Evolutionary conservation across 2,888 invertebrate species (phyloP).

Genomic region (Aleiodes testaceus): DNA sequence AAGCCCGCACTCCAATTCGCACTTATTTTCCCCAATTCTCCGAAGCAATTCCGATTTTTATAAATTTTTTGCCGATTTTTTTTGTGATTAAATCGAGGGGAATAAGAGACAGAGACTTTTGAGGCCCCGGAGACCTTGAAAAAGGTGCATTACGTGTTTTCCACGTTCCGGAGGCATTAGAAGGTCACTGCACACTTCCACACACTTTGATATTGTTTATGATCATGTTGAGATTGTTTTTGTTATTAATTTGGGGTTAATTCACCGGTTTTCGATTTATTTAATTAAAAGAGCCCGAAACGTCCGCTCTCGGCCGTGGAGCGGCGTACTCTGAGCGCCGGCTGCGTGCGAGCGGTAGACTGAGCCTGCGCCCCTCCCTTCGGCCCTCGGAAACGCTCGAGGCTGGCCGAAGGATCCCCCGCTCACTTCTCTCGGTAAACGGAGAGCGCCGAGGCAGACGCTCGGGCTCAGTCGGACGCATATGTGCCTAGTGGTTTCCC

Average conservation of each 20-base stretch:
- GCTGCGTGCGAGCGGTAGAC: constrained; percentile 57
- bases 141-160: background rate
- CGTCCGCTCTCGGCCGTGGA: constrained; percentile 66
- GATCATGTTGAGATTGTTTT: too few species aligned
- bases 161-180: constrained; percentile 7
- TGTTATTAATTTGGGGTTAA: too few species aligned
- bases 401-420: too few species aligned
- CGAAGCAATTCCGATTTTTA: too few species aligned
- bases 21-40: background rate
- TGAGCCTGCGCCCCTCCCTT: constrained; percentile 39
- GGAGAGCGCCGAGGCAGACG: constrained; percentile 34
- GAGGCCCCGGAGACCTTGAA: background rate
- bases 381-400: too few species aligned
- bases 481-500: constrained; percentile 52
- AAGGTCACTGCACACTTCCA: background rate
- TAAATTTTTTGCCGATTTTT: too few species aligned
- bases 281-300: constrained; percentile 47
- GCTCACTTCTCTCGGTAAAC: constrained; percentile 62
- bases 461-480: too few species aligned
- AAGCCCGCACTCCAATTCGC: too few species aligned
- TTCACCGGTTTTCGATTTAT: too few species aligned
- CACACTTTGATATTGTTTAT: background rate
- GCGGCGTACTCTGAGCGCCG: constrained; percentile 67
- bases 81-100: background rate
- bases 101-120: too few species aligned